phyloP scores from a whole-genome alignment of 2,888 invertebrate species.

The Orchesellides sinensis region DNA sequence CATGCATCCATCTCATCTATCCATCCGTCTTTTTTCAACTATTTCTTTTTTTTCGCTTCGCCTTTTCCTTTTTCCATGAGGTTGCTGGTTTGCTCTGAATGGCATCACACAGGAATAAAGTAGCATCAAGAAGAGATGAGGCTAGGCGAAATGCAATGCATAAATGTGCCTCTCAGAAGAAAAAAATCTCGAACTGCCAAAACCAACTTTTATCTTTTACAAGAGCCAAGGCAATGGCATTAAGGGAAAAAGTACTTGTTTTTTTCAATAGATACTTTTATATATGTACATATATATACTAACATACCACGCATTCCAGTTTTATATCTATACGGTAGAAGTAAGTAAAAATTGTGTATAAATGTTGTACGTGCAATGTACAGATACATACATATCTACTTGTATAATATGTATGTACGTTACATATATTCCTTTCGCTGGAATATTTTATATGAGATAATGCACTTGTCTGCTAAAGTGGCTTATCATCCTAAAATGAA shows the following conservation, averaged over 20 bases:
- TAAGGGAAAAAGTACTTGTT: conserved; percentile 42
- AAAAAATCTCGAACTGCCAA: conserved; percentile 54
- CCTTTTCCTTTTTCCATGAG: conserved; percentile 35
- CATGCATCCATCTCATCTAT: conserved; percentile 51
- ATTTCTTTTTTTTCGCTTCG: conserved; percentile 47
- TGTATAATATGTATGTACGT: background rate
- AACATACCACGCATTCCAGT: conserved; percentile 13
- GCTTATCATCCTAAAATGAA: conserved; percentile 18
- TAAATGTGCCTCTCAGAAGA: background rate
- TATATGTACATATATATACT: background rate
- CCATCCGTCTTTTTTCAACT: conserved; percentile 48
- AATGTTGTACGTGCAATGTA: background rate
- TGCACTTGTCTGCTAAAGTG: conserved; percentile 13
- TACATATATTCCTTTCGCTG: background rate
- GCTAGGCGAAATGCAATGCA: background rate
- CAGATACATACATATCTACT: background rate
- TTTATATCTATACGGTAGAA: background rate
- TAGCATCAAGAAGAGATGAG: background rate
- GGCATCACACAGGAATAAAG: conserved; percentile 12
- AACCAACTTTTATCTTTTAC: conserved; percentile 52
- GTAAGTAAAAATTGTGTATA: background rate
- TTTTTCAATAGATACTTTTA: conserved; percentile 4
- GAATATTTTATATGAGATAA: conserved; percentile 6
- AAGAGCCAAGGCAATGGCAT: conserved; percentile 39
- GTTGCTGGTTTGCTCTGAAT: conserved; percentile 15